These are phyloP conservation scores for Rhopalosiphum maidis DNA, from an alignment of 1,140 invertebrate genomes.

Conservation along the genomic window DNA sequence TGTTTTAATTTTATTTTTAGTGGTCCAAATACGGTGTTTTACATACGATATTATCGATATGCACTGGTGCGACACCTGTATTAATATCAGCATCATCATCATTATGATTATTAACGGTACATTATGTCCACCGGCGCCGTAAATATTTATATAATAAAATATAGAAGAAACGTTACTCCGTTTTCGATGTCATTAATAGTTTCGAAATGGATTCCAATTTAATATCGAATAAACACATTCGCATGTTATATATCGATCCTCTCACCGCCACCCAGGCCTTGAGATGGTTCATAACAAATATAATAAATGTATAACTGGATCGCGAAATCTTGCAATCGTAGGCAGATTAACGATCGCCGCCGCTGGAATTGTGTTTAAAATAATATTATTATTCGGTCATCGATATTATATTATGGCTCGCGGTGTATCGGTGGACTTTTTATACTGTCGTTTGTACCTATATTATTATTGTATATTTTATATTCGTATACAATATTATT, in stretches of 20 bases:
- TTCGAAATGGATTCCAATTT: constrained; percentile 38
- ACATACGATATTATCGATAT: not conserved
- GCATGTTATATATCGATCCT: constrained; percentile 31
- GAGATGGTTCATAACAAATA: constrained; percentile 39
- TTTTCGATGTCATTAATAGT: constrained; percentile 28
- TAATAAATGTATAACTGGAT: constrained; percentile 41
- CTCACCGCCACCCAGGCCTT: constrained; percentile 42
- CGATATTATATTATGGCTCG: constrained; percentile 20
- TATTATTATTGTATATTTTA: not conserved
- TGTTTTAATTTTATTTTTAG: not conserved
- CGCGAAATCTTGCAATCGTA: not conserved
- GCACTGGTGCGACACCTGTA: not conserved
- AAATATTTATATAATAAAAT: not conserved
- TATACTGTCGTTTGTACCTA: not conserved
- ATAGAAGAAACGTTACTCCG: not conserved
- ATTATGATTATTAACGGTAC: not conserved
- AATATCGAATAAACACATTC: not conserved
- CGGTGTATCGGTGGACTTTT: not conserved
- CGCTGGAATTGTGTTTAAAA: constrained; percentile 15
- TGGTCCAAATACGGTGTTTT: not conserved
- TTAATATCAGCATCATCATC: not conserved
- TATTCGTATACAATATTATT: constrained; percentile 21
- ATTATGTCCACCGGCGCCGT: not conserved
- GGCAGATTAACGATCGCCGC: constrained; percentile 21
- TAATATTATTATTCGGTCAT: constrained; percentile 30